phyloP scores from a whole-genome alignment of 2,888 invertebrate genomes.

The Andrena flavipes region DNA sequence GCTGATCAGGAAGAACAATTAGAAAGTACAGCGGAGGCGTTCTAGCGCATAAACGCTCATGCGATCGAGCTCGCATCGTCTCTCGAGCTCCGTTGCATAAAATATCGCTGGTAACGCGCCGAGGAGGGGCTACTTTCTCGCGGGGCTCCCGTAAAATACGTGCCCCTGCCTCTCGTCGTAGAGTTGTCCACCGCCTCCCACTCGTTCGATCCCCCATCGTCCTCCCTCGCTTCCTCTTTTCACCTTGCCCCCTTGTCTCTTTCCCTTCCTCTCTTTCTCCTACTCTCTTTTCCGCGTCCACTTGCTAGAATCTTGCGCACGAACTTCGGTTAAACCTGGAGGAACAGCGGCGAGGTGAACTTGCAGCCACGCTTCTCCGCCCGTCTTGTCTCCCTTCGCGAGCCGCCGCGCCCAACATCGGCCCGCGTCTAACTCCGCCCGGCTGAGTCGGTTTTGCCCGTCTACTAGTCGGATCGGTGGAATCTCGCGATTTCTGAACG shows the following conservation, averaged over 20 bases:
- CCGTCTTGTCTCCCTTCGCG: slow-evolving; percentile 7
- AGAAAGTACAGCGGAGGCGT: slow-evolving; percentile 70
- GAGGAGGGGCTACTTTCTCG: slow-evolving; percentile 58
- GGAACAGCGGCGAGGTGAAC: slow-evolving; percentile 35
- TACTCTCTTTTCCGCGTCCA: slow-evolving; percentile 31
- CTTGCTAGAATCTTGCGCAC: slow-evolving; percentile 22
- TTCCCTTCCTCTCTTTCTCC: slow-evolving; percentile 29
- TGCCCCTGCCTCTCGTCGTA: slow-evolving; percentile 12
- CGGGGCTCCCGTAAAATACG: slow-evolving; percentile 15
- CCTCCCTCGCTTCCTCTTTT: slow-evolving; percentile 38
- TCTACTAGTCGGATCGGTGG: neutral
- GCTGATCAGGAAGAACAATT: slow-evolving; percentile 77
- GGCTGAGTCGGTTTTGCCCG: too few species aligned
- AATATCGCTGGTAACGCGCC: slow-evolving; percentile 19
- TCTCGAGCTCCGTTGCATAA: slow-evolving; percentile 33
- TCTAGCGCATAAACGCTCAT: slow-evolving; percentile 55
- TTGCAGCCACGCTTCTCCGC: neutral
- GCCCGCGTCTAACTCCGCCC: too few species aligned
- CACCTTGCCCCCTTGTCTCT: neutral
- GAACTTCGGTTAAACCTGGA: slow-evolving; percentile 15
- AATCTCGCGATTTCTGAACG: neutral
- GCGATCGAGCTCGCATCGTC: slow-evolving; percentile 34
- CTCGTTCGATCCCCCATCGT: slow-evolving; percentile 1
- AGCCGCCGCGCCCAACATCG: too few species aligned
- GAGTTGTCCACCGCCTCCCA: slow-evolving; percentile 18